phyloP scores from a whole-genome alignment of 2,888 invertebrate species.

The Xylocampa areola region DNA sequence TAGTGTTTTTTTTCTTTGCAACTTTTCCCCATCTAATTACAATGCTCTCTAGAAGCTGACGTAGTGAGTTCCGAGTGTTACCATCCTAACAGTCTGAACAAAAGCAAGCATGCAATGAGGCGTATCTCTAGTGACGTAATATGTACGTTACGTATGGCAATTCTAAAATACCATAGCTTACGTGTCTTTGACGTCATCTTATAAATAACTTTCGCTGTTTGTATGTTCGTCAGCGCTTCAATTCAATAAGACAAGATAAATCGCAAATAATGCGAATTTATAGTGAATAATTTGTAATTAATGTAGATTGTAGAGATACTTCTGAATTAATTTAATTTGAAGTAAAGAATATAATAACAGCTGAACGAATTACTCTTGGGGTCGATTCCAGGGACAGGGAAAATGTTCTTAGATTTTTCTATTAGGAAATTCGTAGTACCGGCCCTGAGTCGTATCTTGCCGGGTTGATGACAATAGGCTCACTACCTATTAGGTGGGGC shows the following conservation, averaged over 20 bases:
- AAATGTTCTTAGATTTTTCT: no score
- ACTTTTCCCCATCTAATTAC: neutral
- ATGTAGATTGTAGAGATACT: neutral
- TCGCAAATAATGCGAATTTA: no score
- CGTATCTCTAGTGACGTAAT: slow-evolving; percentile 25
- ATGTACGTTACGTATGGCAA: slow-evolving; percentile 29
- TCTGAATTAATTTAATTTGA: neutral
- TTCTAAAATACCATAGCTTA: slow-evolving; percentile 47
- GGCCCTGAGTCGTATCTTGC: no score
- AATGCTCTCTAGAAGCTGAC: no score
- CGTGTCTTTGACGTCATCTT: slow-evolving; percentile 58
- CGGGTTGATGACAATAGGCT: no score
- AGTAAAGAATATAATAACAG: neutral
- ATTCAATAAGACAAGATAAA: slow-evolving; percentile 27
- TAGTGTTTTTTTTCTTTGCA: neutral
- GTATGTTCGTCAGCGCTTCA: slow-evolving; percentile 38
- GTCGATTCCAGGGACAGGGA: no score
- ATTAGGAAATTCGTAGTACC: no score
- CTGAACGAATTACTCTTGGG: no score
- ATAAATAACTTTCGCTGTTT: slow-evolving; percentile 63
- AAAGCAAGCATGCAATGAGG: slow-evolving; percentile 19
- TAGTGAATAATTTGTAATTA: no score
- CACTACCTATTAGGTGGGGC: no score
- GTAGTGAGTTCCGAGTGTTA: slow-evolving; percentile 9
- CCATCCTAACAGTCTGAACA: slow-evolving; percentile 36